Evolutionary conservation across 2,888 invertebrate species (phyloP).

Genomic region (Lasius fuliginosus): DNA sequence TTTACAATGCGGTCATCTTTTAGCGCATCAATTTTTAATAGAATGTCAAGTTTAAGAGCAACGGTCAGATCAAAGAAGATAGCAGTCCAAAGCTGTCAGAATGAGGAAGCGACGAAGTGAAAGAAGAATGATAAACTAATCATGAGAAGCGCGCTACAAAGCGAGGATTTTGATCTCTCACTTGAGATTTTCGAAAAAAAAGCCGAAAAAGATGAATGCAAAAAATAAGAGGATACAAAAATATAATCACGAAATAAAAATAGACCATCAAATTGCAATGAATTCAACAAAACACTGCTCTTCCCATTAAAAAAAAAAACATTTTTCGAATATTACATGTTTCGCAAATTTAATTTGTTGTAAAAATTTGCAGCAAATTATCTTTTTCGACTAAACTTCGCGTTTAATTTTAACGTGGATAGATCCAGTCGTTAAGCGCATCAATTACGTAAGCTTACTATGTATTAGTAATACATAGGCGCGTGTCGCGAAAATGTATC

Average conservation of each 20-base stretch:
- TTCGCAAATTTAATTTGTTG: not conserved
- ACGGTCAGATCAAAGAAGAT: conserved; percentile 8
- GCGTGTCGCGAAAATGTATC: conserved; percentile 28
- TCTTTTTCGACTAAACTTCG: no score
- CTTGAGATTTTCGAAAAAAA: not conserved
- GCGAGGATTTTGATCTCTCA: not conserved
- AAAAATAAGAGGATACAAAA: not conserved
- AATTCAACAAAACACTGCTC: not conserved
- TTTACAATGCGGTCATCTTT: not conserved
- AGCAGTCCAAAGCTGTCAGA: not conserved
- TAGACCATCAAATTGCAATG: not conserved
- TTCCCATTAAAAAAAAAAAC: not conserved
- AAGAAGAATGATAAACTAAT: conserved; percentile 3
- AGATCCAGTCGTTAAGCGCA: not conserved
- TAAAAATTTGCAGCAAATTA: not conserved
- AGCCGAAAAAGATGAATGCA: not conserved
- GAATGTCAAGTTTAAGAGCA: not conserved
- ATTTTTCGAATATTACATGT: not conserved
- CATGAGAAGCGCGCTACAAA: not conserved
- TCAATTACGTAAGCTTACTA: not conserved
- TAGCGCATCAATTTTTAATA: not conserved
- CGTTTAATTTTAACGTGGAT: not conserved
- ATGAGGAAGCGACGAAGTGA: not conserved
- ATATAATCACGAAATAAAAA: not conserved
- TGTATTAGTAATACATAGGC: not conserved